These are phyloP conservation scores for Chalcis sispes DNA, from an alignment of 2,888 invertebrate species.

Conservation along the genomic window DNA sequence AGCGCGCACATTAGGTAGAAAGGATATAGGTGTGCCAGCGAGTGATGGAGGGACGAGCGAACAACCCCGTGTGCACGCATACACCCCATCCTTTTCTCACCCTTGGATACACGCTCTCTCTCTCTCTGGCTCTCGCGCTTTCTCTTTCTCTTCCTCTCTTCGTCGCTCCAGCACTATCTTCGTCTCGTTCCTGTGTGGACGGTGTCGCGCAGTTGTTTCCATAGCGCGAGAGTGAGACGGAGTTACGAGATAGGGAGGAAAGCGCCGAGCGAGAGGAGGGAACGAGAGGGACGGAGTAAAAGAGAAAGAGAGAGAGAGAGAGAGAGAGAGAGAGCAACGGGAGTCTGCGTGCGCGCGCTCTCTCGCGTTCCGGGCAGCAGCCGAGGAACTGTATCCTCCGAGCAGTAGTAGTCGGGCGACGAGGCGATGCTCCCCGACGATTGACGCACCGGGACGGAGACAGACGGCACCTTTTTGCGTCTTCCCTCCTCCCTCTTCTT, in stretches of 20 bases:
- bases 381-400: conserved; percentile 2
- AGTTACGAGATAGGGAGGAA: no score
- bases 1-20: not conserved
- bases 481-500: not conserved
- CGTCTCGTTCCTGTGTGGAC: not conserved
- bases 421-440: conserved; percentile 37
- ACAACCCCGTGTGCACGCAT: not conserved
- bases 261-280: not conserved
- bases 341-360: conserved; percentile 26
- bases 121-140: not conserved
- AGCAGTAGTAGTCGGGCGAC: conserved; percentile 44
- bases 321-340: no score
- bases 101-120: no score
- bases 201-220: not conserved
- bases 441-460: conserved; percentile 18
- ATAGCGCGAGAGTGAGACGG: no score
- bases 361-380: conserved; percentile 19
- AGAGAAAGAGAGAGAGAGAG: conserved; percentile 7
- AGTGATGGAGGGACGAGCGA: no score
- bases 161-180: not conserved
- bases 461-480: conserved; percentile 18
- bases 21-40: not conserved
- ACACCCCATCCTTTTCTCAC: no score
- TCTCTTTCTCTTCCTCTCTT: not conserved
- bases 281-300: not conserved